phyloP scores from a whole-genome alignment of 1,140 invertebrate genomes.

The Galleria mellonella region DNA sequence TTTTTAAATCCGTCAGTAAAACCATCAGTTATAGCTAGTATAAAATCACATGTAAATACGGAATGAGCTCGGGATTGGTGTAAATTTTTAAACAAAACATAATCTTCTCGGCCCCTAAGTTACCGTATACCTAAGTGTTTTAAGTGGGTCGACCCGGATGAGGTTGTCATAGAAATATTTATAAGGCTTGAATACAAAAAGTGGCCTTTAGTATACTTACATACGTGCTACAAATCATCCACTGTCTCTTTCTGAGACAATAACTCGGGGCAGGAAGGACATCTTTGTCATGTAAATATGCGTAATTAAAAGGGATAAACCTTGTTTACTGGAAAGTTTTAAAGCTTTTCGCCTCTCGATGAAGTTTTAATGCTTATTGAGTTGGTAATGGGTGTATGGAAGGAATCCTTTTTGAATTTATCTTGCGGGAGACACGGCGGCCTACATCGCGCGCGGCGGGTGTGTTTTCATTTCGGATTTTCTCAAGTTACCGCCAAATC shows the following conservation, averaged over 20 bases:
- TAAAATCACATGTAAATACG: too few species aligned
- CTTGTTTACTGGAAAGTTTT: constrained; percentile 43
- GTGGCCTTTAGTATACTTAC: constrained; percentile 12
- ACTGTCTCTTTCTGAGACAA: constrained; percentile 6
- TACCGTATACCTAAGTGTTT: constrained; percentile 19
- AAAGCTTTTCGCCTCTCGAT: constrained; percentile 45
- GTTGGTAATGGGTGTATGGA: constrained; percentile 52
- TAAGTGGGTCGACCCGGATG: constrained; percentile 29
- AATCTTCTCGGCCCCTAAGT: constrained; percentile 9
- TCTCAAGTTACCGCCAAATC: constrained; percentile 59
- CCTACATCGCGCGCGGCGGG: constrained; percentile 41
- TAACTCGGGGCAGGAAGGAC: too few species aligned
- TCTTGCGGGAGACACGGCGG: constrained; percentile 46
- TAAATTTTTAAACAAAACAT: too few species aligned
- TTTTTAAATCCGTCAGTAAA: too few species aligned
- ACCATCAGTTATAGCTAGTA: too few species aligned
- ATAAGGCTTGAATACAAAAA: constrained; percentile 30
- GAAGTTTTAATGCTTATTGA: constrained; percentile 68
- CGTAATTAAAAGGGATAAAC: constrained; percentile 45
- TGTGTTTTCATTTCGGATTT: constrained; percentile 71
- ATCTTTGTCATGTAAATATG: constrained; percentile 31
- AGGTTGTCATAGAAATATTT: constrained; percentile 29
- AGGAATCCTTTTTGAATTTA: constrained; percentile 64
- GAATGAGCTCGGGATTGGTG: too few species aligned
- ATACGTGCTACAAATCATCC: constrained; percentile 6